phyloP scores from a whole-genome alignment of 2,797 vertebrate genomes.

The Muraenolepis orangiensis region DNA sequence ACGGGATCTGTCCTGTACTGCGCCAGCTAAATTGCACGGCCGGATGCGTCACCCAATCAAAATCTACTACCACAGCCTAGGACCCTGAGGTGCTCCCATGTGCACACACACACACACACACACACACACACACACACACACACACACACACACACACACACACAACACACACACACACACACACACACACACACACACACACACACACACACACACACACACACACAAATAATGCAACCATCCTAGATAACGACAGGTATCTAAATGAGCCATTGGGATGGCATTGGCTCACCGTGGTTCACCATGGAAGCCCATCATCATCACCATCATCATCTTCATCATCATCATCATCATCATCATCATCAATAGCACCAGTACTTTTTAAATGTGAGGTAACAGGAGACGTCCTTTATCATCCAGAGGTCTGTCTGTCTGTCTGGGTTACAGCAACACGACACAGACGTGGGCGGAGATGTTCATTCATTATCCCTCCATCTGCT shows the following conservation, averaged over 20 bases:
- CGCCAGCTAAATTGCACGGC: constrained; percentile 48
- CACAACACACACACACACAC: neutral
- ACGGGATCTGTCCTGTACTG: constrained; percentile 58
- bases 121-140: neutral
- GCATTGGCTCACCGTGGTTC: neutral
- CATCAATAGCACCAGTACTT: neutral
- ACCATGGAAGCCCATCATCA: neutral
- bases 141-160: neutral
- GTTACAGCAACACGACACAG: no score
- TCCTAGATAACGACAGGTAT: neutral
- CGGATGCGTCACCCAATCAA: constrained; percentile 66
- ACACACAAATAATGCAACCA: neutral
- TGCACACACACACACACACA: constrained; percentile 11
- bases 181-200: neutral
- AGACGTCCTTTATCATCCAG: neutral
- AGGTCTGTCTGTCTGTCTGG: neutral
- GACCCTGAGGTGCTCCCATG: neutral
- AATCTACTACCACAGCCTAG: constrained; percentile 51
- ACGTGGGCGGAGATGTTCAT: no score
- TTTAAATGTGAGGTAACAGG: neutral
- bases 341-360: neutral
- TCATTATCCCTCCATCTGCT: no score
- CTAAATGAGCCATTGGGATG: neutral
- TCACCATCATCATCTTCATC: neutral
- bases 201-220: neutral